Evolutionary conservation across 1,140 invertebrate genomes (phyloP), one percentile per base, ranked within the genome.

Genomic region (Drosophila repletoides): DNA sequence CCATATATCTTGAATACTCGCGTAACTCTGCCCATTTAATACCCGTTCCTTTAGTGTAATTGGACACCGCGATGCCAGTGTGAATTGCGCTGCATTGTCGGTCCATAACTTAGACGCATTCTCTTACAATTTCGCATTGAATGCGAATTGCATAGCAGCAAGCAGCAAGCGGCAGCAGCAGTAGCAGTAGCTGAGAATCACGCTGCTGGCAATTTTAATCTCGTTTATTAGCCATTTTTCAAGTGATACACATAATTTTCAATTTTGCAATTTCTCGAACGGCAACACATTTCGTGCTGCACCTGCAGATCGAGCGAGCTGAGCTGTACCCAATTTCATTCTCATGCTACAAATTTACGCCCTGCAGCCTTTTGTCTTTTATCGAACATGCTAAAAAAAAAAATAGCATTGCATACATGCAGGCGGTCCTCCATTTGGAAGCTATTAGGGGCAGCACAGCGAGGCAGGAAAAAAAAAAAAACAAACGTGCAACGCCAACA

Each of bases 151-250:
- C 0, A 14, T 10, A 10, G 14, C 12, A n/a, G n/a, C n/a, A n/a
- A n/a, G n/a, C n/a, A n/a, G n/a, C n/a, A n/a, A n/a, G n/a, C n/a
- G n/a, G n/a, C 29, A 33, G 49, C 49, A 17, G 21, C 5, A n/a
- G 33, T 21, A 61, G 36, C 34, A 40, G 36, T 22, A 66, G 31
- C 46, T 52, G 56, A 70, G 58, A 84, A 86, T 86, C 79, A 75
- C 70, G 65, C 70, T 55, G 36, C 61, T 68, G 65, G 66, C 80
- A 74, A 86, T 86, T 84, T 84, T 84, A 84, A 86, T 84, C 79
- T 84, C 79, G 79, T 84, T 84, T 84, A 84, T 84, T 84, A 86
- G 80, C 80, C 66, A 84, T 84, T 86, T 84, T 80, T 84, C 79
- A 86, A 84, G 79, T 79, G 75, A 70, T 84, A 79, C 74, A 86